Percentiles rank a stretch among this genome's conserved stretches.
phyloP scores from a whole-genome alignment of 2,888 invertebrate genomes.

The Achlya flavicornis region DNA sequence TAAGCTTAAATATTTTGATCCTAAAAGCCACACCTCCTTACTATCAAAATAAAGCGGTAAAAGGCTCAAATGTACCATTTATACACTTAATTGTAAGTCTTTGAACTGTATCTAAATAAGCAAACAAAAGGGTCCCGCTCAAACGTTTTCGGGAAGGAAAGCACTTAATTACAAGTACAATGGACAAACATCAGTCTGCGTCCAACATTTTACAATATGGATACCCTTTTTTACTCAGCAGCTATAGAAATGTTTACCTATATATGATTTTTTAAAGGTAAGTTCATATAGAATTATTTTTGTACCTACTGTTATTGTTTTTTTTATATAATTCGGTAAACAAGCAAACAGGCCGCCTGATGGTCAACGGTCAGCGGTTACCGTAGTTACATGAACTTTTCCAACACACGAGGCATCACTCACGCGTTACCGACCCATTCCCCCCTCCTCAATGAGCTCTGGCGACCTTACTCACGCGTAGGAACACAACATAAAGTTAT shows the following conservation, averaged over 20 bases:
- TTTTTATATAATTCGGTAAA: no score
- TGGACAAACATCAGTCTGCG: constrained; percentile 38
- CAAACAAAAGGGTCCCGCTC: constrained; percentile 24
- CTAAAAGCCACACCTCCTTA: no score
- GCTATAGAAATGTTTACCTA: constrained; percentile 7
- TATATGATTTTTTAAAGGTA: background rate
- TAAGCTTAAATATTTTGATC: no score
- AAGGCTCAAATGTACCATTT: background rate
- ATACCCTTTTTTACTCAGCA: constrained; percentile 25
- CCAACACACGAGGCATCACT: no score
- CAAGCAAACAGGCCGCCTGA: no score
- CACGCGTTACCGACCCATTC: no score
- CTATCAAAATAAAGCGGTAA: background rate
- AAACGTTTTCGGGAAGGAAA: constrained; percentile 29
- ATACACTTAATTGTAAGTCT: background rate
- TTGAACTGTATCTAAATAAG: constrained; percentile 14
- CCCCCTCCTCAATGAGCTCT: no score
- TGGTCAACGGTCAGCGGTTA: no score
- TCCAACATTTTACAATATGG: constrained; percentile 34
- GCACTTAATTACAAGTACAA: constrained; percentile 53
- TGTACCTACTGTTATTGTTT: no score
- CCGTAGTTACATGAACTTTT: no score
- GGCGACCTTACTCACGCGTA: no score
- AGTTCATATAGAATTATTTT: background rate
- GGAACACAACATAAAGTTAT: no score